Conservation (phyloP, 1,140 invertebrate species). For the Orchesella cincta region DNA sequence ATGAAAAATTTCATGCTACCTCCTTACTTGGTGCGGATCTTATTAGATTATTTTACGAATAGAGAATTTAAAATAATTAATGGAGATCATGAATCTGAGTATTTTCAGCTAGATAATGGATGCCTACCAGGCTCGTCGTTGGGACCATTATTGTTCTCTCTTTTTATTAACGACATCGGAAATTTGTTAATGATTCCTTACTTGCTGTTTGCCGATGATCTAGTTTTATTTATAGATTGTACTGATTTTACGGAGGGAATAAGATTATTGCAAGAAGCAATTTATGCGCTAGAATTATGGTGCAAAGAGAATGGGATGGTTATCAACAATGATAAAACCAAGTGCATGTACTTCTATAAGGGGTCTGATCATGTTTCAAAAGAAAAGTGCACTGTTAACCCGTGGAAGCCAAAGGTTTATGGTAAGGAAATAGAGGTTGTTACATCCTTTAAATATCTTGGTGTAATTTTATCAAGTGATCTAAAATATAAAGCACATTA, state of each 20-base stretch:
- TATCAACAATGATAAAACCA: conserved; percentile 29
- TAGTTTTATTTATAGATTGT: conserved; percentile 37
- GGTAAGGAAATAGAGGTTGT: neutral
- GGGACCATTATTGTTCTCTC: conserved; percentile 48
- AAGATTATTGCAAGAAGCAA: neutral
- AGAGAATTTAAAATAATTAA: neutral
- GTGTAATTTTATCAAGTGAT: neutral
- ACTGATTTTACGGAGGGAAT: neutral
- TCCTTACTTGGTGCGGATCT: neutral
- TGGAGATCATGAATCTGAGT: neutral
- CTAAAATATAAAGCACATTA: neutral
- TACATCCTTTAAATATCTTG: conserved; percentile 1
- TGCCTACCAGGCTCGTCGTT: conserved; percentile 53
- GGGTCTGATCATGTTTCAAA: neutral
- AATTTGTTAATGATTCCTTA: conserved; percentile 23
- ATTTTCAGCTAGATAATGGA: conserved; percentile 32
- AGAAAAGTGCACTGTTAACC: neutral
- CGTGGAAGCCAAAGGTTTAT: neutral
- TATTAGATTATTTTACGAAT: neutral
- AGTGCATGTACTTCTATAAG: neutral
- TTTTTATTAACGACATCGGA: conserved; percentile 51
- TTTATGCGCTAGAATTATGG: neutral
- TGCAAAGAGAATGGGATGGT: neutral
- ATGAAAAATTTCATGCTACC: neutral
- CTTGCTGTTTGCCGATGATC: conserved; percentile 52